A percentile compares a stretch with the other conserved stretches of the same genome.
These are phyloP conservation scores for Oryzias melastigma DNA, from an alignment of 2,113 vertebrate genomes.

Conservation along the genomic window DNA sequence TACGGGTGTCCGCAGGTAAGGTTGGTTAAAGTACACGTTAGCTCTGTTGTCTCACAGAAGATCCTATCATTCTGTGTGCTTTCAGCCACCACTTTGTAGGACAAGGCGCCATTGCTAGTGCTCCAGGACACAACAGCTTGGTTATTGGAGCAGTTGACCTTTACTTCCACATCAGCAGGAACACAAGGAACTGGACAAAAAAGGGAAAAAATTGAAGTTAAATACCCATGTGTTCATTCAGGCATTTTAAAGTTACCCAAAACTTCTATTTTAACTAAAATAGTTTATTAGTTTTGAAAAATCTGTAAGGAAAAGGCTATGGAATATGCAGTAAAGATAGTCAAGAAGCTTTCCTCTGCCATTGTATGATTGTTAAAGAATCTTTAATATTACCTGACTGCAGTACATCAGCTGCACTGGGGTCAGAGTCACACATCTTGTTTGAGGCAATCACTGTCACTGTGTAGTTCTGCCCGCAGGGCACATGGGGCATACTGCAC, in stretches of 20 bases:
- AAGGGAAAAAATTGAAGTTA: not conserved
- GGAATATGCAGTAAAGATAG: too few relatives aligned
- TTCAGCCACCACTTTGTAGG: conserved; percentile 51
- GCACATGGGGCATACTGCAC: conserved; percentile 66
- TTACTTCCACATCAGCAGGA: conserved; percentile 61
- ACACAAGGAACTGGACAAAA: conserved; percentile 72
- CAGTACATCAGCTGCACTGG: conserved; percentile 49
- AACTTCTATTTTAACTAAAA: not conserved
- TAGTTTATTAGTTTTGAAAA: too few relatives aligned
- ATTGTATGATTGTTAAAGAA: not conserved
- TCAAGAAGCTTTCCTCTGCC: not conserved
- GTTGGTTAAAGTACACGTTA: conserved; percentile 56
- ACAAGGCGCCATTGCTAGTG: conserved; percentile 62
- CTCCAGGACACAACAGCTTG: conserved; percentile 70
- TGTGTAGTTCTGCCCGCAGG: conserved; percentile 68
- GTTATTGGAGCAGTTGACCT: conserved; percentile 63
- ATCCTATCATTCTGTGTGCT: conserved; percentile 19
- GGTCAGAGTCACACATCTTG: conserved; percentile 62
- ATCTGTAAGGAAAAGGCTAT: too few relatives aligned
- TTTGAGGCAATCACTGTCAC: conserved; percentile 69
- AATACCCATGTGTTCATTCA: not conserved
- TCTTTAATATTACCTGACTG: conserved; percentile 63
- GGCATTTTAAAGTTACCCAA: not conserved
- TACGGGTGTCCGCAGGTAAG: conserved; percentile 70
- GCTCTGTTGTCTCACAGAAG: conserved; percentile 42